Conservation (phyloP, 2,888 invertebrate genomes). For the Dasypolia templi region DNA sequence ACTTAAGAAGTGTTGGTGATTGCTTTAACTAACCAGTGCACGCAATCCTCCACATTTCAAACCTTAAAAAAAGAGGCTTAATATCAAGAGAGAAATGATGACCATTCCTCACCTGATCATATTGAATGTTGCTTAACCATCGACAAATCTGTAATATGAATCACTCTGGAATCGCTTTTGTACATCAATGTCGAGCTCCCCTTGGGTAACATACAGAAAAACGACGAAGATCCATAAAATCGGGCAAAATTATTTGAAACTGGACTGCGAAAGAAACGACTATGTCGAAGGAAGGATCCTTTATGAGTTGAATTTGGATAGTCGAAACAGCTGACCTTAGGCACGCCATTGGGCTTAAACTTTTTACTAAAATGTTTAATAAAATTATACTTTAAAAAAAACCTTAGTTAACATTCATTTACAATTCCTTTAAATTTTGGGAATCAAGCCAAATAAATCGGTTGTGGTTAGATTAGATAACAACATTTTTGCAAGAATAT, state of each 20-base stretch:
- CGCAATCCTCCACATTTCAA: slow-evolving; percentile 87
- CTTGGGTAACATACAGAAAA: slow-evolving; percentile 76
- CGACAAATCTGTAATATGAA: slow-evolving; percentile 73
- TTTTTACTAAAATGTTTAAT: not conserved
- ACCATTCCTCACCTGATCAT: slow-evolving; percentile 77
- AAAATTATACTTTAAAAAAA: not conserved
- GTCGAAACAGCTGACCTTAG: slow-evolving; percentile 75
- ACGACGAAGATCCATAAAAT: slow-evolving; percentile 87
- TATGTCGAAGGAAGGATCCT: slow-evolving; percentile 62
- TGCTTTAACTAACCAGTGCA: slow-evolving; percentile 72
- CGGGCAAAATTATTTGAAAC: slow-evolving; percentile 81
- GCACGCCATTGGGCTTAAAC: slow-evolving; percentile 71
- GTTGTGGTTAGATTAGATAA: slow-evolving; percentile 79
- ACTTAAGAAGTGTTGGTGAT: slow-evolving; percentile 84
- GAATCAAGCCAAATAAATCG: slow-evolving; percentile 60
- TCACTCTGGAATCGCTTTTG: slow-evolving; percentile 79
- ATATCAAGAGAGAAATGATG: slow-evolving; percentile 45
- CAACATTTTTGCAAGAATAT: slow-evolving; percentile 86
- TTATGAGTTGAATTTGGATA: slow-evolving; percentile 72
- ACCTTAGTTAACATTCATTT: not conserved
- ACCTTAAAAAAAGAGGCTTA: slow-evolving; percentile 22
- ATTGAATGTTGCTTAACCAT: slow-evolving; percentile 86
- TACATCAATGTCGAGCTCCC: slow-evolving; percentile 81
- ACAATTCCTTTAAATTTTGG: slow-evolving; percentile 4
- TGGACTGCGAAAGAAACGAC: slow-evolving; percentile 83